Evolutionary conservation across 2,113 vertebrate species (phyloP).

Genomic region (Puntigrus tetrazona): DNA sequence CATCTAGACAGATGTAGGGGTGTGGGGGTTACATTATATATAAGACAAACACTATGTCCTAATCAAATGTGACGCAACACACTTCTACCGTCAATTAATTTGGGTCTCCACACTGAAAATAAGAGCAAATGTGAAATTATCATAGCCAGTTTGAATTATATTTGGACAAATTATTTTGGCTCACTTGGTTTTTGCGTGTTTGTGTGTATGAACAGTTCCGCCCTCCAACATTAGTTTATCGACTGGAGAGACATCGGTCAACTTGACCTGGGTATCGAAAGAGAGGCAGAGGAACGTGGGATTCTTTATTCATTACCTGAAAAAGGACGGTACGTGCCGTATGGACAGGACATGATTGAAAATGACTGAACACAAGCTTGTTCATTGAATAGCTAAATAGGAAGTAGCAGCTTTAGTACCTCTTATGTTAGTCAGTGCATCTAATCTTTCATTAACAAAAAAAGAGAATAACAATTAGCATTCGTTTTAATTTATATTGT

Average conservation of each 20-base stretch:
- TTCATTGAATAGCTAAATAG: background rate
- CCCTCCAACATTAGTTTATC: conserved; percentile 73
- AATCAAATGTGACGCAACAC: background rate
- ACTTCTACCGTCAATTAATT: background rate
- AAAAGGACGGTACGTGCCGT: conserved; percentile 67
- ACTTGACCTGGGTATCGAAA: conserved; percentile 80
- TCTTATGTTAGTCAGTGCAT: background rate
- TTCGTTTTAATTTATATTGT: background rate
- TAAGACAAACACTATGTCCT: background rate
- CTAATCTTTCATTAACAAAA: background rate
- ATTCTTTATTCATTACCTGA: conserved; percentile 78
- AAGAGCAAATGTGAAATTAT: background rate
- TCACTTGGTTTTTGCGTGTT: conserved; percentile 4
- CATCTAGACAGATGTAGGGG: background rate
- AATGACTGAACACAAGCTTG: background rate
- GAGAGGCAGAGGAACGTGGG: conserved; percentile 78
- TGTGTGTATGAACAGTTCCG: conserved; percentile 59
- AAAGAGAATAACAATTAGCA: background rate
- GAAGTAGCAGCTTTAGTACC: background rate
- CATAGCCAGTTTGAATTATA: background rate
- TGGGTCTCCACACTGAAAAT: background rate
- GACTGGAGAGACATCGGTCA: conserved; percentile 75
- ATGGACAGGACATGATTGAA: background rate
- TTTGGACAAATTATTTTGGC: background rate
- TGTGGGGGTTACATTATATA: background rate